A percentile compares a stretch with the other conserved stretches of the same genome.
These are phyloP conservation scores for Crotophaga sulcirostris DNA, from an alignment of 2,113 vertebrate species.

Conservation along the genomic window DNA sequence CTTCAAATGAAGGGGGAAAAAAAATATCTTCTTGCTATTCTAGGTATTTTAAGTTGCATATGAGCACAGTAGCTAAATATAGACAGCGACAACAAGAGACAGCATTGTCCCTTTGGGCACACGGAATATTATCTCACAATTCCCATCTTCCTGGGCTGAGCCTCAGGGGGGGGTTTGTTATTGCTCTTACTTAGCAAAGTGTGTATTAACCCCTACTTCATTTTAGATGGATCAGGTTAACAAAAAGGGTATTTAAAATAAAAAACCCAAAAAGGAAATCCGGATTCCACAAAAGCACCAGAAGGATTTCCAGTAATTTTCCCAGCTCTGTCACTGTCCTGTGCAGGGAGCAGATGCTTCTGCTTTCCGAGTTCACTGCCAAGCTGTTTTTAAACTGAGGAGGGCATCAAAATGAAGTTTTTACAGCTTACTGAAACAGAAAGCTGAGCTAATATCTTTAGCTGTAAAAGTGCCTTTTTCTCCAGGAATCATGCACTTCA, in stretches of 20 bases:
- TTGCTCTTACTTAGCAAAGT: slow-evolving; percentile 24
- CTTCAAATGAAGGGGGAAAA: slow-evolving; percentile 51
- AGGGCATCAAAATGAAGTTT: not conserved
- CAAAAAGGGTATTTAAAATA: not conserved
- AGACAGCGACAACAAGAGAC: slow-evolving; percentile 57
- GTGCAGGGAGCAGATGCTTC: not conserved
- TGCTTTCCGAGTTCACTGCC: not conserved
- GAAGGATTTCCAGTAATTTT: not conserved
- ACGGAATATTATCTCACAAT: slow-evolving; percentile 41
- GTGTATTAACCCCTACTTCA: not conserved
- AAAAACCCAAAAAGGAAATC: not conserved
- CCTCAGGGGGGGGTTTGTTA: not conserved
- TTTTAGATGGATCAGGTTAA: not conserved
- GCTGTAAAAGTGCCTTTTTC: not conserved
- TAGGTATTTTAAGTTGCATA: slow-evolving; percentile 61
- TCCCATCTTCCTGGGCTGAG: slow-evolving; percentile 60
- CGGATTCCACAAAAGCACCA: not conserved
- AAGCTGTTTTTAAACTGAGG: not conserved
- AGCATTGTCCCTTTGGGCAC: slow-evolving; percentile 48
- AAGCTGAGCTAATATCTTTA: not conserved
- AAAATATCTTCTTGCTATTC: slow-evolving; percentile 42
- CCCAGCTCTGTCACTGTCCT: not conserved
- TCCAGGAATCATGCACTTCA: not conserved
- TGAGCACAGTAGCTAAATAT: slow-evolving; percentile 56
- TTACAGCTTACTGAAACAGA: not conserved